These are phyloP conservation scores for Caerostris darwini DNA, from an alignment of 1,140 invertebrate genomes.

Conservation along the genomic window DNA sequence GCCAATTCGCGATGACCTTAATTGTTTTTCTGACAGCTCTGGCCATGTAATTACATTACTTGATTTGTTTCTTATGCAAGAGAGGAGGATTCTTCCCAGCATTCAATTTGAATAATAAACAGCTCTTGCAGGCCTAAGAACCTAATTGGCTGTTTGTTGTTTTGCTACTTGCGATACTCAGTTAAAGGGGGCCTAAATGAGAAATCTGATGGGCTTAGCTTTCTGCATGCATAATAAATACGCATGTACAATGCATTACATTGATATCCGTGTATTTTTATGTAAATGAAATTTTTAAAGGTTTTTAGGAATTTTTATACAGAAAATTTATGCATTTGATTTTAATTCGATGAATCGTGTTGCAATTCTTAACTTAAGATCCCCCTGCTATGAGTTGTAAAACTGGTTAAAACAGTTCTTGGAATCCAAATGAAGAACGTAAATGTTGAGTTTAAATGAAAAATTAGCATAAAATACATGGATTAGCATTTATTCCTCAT, in stretches of 20 bases:
- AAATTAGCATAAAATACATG: no score
- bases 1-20: constrained; percentile 40
- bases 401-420: no score
- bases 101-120: constrained; percentile 75
- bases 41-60: constrained; percentile 65
- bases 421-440: no score
- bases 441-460: no score
- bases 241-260: neutral
- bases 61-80: constrained; percentile 62
- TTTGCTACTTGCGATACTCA: neutral
- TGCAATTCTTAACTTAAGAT: no score
- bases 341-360: no score
- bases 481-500: no score
- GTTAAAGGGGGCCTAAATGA: neutral
- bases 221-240: constrained; percentile 43
- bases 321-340: no score
- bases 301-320: neutral
- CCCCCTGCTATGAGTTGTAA: no score
- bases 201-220: neutral
- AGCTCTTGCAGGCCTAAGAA: neutral
- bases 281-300: constrained; percentile 23
- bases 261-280: neutral
- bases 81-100: constrained; percentile 3
- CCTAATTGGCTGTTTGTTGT: constrained; percentile 60
- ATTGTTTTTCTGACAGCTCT: constrained; percentile 71